These are phyloP conservation scores for Morone chrysops DNA, from an alignment of 2,113 vertebrate genomes.

Conservation along the genomic window DNA sequence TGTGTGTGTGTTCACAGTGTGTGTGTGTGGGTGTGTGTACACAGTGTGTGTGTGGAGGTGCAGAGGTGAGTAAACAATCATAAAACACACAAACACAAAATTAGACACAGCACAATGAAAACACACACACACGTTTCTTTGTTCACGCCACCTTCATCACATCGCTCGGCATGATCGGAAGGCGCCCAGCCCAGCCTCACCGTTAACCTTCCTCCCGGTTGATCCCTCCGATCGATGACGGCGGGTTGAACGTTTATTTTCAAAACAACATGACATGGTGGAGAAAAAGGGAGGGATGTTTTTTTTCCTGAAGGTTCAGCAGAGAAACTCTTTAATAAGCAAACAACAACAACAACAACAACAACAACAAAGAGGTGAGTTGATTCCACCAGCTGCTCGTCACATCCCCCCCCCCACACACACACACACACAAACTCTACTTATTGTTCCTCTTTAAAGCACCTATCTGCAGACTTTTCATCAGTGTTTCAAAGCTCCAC, in stretches of 20 bases:
- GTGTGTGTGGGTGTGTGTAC: constrained; percentile 12
- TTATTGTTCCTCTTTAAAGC: neutral
- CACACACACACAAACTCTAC: neutral
- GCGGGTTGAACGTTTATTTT: constrained; percentile 3
- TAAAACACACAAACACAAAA: constrained; percentile 23
- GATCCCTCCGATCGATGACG: neutral
- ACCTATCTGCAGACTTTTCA: rapidly evolving
- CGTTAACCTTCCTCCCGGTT: neutral
- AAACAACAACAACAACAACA: neutral
- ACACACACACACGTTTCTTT: neutral
- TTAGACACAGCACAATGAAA: neutral
- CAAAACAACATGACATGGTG: constrained; percentile 1
- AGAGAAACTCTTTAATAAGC: neutral
- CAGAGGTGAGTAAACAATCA: constrained; percentile 46
- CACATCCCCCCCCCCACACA: no score
- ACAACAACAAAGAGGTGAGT: neutral
- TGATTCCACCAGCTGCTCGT: neutral
- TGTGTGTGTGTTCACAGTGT: neutral
- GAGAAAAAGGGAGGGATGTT: neutral
- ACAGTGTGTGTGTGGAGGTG: neutral
- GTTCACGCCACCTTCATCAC: constrained; percentile 1
- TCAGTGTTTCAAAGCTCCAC: neutral
- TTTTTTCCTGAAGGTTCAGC: neutral
- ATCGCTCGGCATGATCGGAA: constrained; percentile 32
- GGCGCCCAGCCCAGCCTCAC: neutral